These are phyloP conservation scores for Cossypha dichroa DNA, from an alignment of 2,797 vertebrate genomes.

Conservation along the genomic window DNA sequence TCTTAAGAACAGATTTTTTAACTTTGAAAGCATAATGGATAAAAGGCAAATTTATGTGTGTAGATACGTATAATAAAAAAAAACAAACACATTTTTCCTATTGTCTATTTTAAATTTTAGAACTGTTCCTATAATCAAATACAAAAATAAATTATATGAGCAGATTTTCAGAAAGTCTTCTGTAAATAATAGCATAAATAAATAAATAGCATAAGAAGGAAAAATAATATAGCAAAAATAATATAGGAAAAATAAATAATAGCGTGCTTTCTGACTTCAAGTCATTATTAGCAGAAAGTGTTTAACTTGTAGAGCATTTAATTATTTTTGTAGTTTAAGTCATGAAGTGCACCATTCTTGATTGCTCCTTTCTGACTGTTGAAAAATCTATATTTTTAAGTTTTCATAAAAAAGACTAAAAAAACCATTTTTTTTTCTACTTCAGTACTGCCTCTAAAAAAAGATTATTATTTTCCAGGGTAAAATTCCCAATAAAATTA, in stretches of 20 bases:
- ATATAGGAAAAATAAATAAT: neutral
- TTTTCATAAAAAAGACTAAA: neutral
- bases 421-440: neutral
- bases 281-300: neutral
- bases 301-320: neutral
- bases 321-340: neutral
- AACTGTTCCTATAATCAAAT: neutral
- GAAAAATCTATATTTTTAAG: neutral
- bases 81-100: neutral
- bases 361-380: neutral
- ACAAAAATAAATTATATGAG: neutral
- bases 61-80: neutral
- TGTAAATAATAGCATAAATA: neutral
- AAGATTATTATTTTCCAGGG: neutral
- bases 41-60: neutral
- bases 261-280: neutral
- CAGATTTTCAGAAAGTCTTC: neutral
- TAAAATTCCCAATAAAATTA: neutral
- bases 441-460: neutral
- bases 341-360: neutral
- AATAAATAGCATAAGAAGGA: too few species aligned
- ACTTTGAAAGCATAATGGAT: neutral
- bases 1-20: neutral
- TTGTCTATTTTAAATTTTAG: neutral
- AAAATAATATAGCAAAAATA: neutral